These are phyloP conservation scores for Nannoperca australis DNA, from an alignment of 2,797 vertebrate species.

Conservation along the genomic window DNA sequence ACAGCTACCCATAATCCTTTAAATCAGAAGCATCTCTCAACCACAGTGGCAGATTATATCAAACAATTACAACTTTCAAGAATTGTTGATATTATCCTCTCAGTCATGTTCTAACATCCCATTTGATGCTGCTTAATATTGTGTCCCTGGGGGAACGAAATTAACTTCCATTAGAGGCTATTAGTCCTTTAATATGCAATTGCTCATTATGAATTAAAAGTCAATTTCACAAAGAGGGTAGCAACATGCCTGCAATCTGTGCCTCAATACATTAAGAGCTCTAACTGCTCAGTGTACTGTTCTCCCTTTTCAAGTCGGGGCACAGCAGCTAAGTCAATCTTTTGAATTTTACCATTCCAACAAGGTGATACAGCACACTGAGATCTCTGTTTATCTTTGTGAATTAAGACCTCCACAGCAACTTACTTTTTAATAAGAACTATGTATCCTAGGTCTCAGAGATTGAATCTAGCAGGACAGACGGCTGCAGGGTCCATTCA, in stretches of 20 bases:
- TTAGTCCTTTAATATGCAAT: conserved; percentile 71
- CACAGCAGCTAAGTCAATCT: conserved; percentile 12
- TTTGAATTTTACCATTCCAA: conserved; percentile 26
- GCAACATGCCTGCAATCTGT: conserved; percentile 60
- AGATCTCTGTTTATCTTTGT: conserved; percentile 36
- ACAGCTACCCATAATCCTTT: conserved; percentile 41
- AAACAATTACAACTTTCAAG: conserved; percentile 55
- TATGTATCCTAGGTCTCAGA: not conserved
- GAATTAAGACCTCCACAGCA: conserved; percentile 13
- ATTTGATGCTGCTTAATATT: conserved; percentile 50
- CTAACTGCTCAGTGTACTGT: conserved; percentile 33
- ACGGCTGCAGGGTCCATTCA: not conserved
- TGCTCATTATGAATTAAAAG: conserved; percentile 77
- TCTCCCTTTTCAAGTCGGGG: conserved; percentile 28
- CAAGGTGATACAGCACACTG: conserved; percentile 24
- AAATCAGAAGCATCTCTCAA: conserved; percentile 22
- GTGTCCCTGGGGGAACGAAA: conserved; percentile 46
- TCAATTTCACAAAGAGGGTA: conserved; percentile 67
- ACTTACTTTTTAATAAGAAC: conserved; percentile 10
- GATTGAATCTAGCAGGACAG: not conserved
- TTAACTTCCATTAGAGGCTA: conserved; percentile 72
- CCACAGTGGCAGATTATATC: conserved; percentile 40
- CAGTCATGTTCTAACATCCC: conserved; percentile 35
- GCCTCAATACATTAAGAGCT: conserved; percentile 42
- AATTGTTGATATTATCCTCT: conserved; percentile 61